Percentiles rank a stretch among this genome's conserved stretches.
Conservation (phyloP, 1,140 invertebrate species). For the Oreohelix idahoensis region DNA sequence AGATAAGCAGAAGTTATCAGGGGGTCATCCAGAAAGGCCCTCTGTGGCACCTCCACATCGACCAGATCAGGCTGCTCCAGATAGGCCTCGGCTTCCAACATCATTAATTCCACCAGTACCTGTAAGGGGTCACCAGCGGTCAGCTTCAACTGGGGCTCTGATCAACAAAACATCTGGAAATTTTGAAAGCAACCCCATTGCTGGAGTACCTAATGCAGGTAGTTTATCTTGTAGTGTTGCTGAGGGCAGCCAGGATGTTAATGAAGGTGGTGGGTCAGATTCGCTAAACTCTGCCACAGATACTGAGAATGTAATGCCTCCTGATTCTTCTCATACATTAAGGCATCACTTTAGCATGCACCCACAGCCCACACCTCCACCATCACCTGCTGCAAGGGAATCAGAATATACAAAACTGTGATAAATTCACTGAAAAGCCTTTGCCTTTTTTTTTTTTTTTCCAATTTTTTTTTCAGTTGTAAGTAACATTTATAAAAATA, state of each 20-base stretch:
- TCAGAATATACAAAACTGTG: constrained; percentile 43
- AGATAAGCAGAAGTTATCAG: constrained; percentile 37
- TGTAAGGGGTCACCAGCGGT: constrained; percentile 56
- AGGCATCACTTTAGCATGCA: constrained; percentile 10
- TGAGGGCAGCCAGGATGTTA: constrained; percentile 1
- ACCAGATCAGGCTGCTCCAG: constrained; percentile 35
- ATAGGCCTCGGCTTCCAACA: constrained; percentile 46
- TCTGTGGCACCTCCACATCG: constrained; percentile 44
- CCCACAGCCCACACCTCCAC: constrained; percentile 31
- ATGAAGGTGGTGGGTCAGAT: constrained; percentile 17
- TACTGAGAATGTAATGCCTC: constrained; percentile 2
- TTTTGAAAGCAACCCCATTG: neutral
- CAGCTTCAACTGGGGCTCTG: constrained; percentile 61
- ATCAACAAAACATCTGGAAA: constrained; percentile 28
- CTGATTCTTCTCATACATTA: constrained; percentile 19
- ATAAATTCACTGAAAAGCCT: constrained; percentile 11
- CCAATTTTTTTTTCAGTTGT: neutral
- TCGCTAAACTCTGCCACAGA: neutral
- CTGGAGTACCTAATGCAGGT: constrained; percentile 35
- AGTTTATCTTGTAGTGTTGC: constrained; percentile 13
- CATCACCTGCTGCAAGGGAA: constrained; percentile 21
- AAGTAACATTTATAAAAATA: neutral
- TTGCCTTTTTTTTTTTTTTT: neutral
- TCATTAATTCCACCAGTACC: constrained; percentile 53
- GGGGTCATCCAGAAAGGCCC: constrained; percentile 39